Conservation (phyloP, 1,140 invertebrate genomes). For the Pteromalus puparum region DNA sequence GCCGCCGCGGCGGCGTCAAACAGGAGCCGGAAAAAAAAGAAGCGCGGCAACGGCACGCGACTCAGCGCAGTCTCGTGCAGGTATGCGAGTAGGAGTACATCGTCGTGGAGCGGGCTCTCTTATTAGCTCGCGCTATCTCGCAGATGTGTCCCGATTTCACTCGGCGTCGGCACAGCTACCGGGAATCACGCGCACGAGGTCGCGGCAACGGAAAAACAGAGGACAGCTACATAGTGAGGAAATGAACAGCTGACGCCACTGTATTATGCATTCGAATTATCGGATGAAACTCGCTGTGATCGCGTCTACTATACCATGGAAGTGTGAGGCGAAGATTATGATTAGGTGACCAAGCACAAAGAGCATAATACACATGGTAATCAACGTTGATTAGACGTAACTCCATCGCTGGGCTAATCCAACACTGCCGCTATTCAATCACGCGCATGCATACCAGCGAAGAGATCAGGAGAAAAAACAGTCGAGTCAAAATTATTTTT, state of each 20-base stretch:
- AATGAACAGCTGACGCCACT: too few species aligned
- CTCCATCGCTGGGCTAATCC: neutral
- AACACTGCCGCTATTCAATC: neutral
- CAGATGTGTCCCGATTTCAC: constrained; percentile 23
- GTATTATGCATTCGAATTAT: neutral
- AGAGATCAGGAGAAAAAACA: neutral
- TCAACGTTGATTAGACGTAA: neutral
- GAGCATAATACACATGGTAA: neutral
- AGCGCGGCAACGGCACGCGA: neutral
- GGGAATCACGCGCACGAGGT: neutral
- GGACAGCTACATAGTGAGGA: neutral
- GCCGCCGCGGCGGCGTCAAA: neutral
- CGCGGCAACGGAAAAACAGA: neutral
- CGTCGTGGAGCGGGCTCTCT: neutral
- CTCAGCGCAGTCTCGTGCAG: neutral
- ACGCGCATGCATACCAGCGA: neutral
- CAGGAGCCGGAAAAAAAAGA: neutral
- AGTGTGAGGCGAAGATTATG: neutral
- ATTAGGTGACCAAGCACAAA: neutral
- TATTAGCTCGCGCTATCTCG: neutral
- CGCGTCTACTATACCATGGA: neutral
- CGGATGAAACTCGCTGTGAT: neutral
- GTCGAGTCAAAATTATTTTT: constrained; percentile 20
- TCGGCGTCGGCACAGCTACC: neutral
- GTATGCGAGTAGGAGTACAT: neutral